Percentiles rank a stretch among this genome's conserved stretches.
These are phyloP conservation scores for Oligia strigilis DNA, from an alignment of 2,888 invertebrate genomes.

Conservation along the genomic window DNA sequence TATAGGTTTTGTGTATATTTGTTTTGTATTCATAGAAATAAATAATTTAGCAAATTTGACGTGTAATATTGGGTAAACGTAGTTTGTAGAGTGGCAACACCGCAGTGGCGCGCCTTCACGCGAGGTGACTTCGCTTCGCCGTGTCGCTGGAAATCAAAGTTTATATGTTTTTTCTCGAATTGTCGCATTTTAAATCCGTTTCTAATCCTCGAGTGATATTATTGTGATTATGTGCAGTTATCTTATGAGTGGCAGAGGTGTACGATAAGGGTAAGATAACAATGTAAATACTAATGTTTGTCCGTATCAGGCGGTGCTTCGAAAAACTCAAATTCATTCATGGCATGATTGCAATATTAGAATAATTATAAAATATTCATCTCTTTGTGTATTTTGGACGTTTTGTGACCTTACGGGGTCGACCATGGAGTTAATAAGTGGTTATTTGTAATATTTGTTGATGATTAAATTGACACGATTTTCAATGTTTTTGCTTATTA, in stretches of 20 bases:
- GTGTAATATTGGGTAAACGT: slow-evolving; percentile 66
- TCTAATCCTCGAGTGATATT: slow-evolving; percentile 77
- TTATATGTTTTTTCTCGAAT: slow-evolving; percentile 83
- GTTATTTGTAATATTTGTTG: slow-evolving; percentile 17
- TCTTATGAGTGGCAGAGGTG: slow-evolving; percentile 82
- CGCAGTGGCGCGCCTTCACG: slow-evolving; percentile 82
- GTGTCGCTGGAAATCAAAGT: slow-evolving; percentile 84
- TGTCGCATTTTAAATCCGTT: slow-evolving; percentile 73
- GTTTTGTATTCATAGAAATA: slow-evolving; percentile 47
- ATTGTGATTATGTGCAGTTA: slow-evolving; percentile 88
- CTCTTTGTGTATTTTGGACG: slow-evolving; percentile 32
- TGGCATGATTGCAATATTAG: slow-evolving; percentile 46
- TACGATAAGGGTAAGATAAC: slow-evolving; percentile 87
- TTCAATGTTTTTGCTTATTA: slow-evolving; percentile 43
- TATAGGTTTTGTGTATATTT: slow-evolving; percentile 17
- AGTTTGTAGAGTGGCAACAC: slow-evolving; percentile 77
- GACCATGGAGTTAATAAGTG: slow-evolving; percentile 1
- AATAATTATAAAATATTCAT: slow-evolving; percentile 57
- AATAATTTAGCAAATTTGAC: slow-evolving; percentile 51
- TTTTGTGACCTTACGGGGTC: slow-evolving; percentile 36
- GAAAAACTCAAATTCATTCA: slow-evolving; percentile 63
- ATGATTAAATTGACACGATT: slow-evolving; percentile 12
- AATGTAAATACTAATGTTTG: slow-evolving; percentile 73
- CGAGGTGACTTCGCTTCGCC: slow-evolving; percentile 76
- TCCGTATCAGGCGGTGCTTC: slow-evolving; percentile 75